Evolutionary conservation across 2,113 vertebrate species (phyloP).

Genomic region (Eleginops maclovinus): DNA sequence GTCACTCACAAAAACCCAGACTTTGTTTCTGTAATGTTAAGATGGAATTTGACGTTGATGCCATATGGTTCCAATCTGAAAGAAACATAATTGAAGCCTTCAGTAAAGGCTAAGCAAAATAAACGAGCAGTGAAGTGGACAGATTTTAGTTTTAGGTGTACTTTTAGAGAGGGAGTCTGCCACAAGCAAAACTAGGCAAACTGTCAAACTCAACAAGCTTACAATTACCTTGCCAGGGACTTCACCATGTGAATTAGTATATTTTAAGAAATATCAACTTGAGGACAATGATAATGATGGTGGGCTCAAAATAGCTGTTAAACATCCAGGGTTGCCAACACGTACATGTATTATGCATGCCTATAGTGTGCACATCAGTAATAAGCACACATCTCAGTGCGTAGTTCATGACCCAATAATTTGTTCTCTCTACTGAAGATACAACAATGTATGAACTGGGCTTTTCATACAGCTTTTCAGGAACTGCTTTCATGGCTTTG

Average conservation of each 20-base stretch:
- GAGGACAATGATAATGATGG: conserved; percentile 68
- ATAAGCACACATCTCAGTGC: background rate
- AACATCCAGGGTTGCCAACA: conserved; percentile 28
- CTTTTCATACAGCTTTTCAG: background rate
- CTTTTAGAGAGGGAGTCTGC: background rate
- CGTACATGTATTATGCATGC: background rate
- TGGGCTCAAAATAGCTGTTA: conserved; percentile 65
- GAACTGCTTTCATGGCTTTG: background rate
- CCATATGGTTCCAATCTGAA: conserved; percentile 11
- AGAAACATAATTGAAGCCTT: conserved; percentile 9
- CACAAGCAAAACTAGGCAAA: conserved; percentile 33
- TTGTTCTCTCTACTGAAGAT: background rate
- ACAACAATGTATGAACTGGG: background rate
- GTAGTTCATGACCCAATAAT: background rate
- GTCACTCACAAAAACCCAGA: background rate
- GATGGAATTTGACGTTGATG: background rate
- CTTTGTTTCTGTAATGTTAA: background rate
- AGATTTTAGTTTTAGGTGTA: conserved; percentile 16
- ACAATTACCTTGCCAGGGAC: conserved; percentile 70
- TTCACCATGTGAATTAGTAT: conserved; percentile 66
- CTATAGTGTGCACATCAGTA: too few species aligned
- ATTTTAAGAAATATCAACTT: conserved; percentile 66
- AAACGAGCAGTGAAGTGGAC: conserved; percentile 1
- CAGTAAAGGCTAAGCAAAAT: conserved; percentile 29
- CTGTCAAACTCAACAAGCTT: conserved; percentile 59